Base-by-base conservation (phyloP, 2,888 invertebrate genomes). In the Hyposoter didymator region DNA sequence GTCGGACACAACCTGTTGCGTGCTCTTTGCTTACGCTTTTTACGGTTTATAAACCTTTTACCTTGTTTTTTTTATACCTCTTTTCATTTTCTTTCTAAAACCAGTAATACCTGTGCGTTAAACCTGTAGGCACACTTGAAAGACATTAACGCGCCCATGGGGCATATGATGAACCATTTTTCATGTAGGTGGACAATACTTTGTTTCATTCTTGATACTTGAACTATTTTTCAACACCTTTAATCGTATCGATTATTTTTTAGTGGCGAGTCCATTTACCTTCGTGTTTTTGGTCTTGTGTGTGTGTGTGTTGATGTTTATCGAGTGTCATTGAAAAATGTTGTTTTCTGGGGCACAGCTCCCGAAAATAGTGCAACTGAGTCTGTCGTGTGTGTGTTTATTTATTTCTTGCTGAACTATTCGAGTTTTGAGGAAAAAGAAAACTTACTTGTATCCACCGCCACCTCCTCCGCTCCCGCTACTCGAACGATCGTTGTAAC, bases 101-200 rank as follows among this genome's bases (percentile, higher is more conserved):
- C 92, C 93, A 93, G 93, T 91, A 91, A 92, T 92, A 93, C 92
- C 92, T 93, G 93, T 94, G 93, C 90, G 93, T 93, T 93, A 93
- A 94, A 94, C 94, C 94, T 94, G 94, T 92, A 93, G 94, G 93
- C 94, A 94, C 93, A 94, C 94, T 93, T 93, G 89, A 94, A 94
- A 93, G 90, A 94, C 90, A 94, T 93, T 93, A 94, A 92, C 92
- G 89, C 64, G 90, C 92, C 93, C 91, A 90, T 89, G 88, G 89
- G 92, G 92, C 92, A 93, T 52, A 52, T 89, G 89, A 93, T 75
- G 85, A 89, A 90, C 90, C 90, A 92, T 90, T 85, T 81, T 59
- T 85, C 4, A 22, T 59, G 70, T 67, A 78, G 66, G 72, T 84
- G 32, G 55, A 85, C 62, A 84, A 79, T 62, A 64, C 80, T 87